Evolutionary conservation across 1,140 invertebrate genomes (phyloP).

Genomic region (Hypothenemus hampei): DNA sequence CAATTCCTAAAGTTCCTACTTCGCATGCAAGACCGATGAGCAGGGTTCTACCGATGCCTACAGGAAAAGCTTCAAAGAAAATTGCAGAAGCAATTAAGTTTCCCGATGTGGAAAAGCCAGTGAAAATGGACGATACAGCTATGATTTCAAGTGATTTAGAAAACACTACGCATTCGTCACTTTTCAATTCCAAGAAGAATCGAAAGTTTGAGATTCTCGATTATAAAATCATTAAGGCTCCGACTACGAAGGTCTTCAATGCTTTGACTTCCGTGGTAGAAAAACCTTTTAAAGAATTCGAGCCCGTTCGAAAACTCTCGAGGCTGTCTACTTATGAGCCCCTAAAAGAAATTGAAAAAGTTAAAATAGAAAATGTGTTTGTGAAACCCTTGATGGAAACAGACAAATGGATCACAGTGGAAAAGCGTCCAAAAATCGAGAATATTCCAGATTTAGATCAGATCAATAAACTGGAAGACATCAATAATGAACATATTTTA

Average conservation of each 20-base stretch:
- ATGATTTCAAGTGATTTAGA: constrained; percentile 22
- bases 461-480: no score
- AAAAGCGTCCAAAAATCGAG: no score
- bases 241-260: background rate
- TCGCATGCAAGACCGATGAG: constrained; percentile 61
- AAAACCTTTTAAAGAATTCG: constrained; percentile 14
- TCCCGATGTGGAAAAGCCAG: constrained; percentile 49
- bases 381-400: constrained; percentile 7
- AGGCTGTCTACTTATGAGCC: constrained; percentile 11
- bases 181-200: constrained; percentile 24
- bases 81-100: constrained; percentile 45
- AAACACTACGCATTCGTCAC: constrained; percentile 15
- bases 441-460: no score
- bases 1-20: constrained; percentile 51
- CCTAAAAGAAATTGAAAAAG: constrained; percentile 22
- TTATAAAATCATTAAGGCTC: constrained; percentile 23
- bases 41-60: constrained; percentile 64
- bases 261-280: constrained; percentile 8
- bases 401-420: no score
- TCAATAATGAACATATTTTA: no score
- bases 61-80: constrained; percentile 34
- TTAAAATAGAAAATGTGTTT: constrained; percentile 20
- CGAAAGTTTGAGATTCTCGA: constrained; percentile 30
- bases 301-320: constrained; percentile 10
- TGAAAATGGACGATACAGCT: constrained; percentile 45